Conservation (phyloP, 1,140 invertebrate species). For the Anastrepha ludens region DNA sequence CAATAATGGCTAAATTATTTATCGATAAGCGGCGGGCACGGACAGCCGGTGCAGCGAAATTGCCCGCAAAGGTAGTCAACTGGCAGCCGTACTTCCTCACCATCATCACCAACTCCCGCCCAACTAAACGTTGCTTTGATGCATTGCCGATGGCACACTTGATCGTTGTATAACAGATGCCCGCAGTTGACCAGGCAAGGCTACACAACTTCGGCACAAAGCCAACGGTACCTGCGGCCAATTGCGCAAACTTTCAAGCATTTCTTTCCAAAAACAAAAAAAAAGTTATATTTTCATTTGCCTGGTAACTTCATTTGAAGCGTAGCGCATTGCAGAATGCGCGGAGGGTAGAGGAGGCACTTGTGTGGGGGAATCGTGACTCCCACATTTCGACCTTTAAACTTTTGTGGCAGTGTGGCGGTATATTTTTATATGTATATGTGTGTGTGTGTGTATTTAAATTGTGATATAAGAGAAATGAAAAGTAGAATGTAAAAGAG, state of each 20-base stretch:
- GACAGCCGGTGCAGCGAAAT: conserved; percentile 12
- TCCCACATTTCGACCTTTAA: conserved; percentile 74
- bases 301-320: conserved; percentile 47
- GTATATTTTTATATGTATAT: not conserved
- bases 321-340: not conserved
- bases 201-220: not conserved
- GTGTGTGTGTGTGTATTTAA: not conserved
- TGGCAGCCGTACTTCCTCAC: not conserved
- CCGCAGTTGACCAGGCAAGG: conserved; percentile 5
- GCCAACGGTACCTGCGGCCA: conserved; percentile 28
- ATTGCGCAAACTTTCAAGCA: not conserved
- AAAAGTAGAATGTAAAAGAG: conserved; percentile 61
- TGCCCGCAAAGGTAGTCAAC: not conserved
- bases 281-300: conserved; percentile 1
- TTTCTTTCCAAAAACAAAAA: not conserved
- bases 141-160: not conserved
- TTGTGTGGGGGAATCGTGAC: conserved; percentile 66
- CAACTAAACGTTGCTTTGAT: not conserved
- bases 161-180: not conserved
- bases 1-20: conserved; percentile 54
- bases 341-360: not conserved
- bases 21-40: not conserved
- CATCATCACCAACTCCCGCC: not conserved
- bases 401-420: conserved; percentile 56
- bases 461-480: conserved; percentile 64